Conservation (phyloP, 2,113 vertebrate genomes). For the Vulpes vulpes region DNA sequence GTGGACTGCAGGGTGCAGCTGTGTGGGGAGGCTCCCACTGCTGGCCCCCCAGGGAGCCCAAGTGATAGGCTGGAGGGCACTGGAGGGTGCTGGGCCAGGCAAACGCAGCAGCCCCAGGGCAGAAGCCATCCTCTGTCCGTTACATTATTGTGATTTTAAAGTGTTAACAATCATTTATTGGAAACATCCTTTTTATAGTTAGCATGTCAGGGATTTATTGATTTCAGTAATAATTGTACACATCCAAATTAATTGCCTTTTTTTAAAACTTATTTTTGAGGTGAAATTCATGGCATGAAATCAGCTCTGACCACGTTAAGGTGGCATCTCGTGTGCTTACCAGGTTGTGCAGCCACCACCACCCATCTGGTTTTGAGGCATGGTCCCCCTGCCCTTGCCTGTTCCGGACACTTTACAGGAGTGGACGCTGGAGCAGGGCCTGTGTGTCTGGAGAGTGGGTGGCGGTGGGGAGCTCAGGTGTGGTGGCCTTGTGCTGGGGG, state of each 20-base stretch:
- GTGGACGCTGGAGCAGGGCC: neutral
- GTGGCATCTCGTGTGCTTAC: fast-evolving
- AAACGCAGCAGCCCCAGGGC: fast-evolving
- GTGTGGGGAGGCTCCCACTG: neutral
- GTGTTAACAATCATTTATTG: neutral
- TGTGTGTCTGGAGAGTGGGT: neutral
- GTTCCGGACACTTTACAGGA: neutral
- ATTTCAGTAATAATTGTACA: neutral
- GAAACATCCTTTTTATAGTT: neutral
- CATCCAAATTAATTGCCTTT: neutral
- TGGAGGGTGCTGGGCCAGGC: neutral
- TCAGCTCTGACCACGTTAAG: neutral
- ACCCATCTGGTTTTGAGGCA: fast-evolving
- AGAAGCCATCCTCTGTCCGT: too few species aligned
- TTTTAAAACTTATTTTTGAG: neutral
- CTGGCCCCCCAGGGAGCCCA: neutral
- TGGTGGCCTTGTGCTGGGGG: fast-evolving
- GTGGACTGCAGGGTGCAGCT: fast-evolving
- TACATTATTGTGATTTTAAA: neutral
- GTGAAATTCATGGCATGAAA: too few species aligned
- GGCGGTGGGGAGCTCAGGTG: neutral
- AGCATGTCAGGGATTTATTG: neutral
- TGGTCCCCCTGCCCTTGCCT: neutral
- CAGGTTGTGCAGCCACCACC: fast-evolving
- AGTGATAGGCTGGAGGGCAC: neutral